Conservation (phyloP, 2,113 vertebrate species). For the Lonchura striata region DNA sequence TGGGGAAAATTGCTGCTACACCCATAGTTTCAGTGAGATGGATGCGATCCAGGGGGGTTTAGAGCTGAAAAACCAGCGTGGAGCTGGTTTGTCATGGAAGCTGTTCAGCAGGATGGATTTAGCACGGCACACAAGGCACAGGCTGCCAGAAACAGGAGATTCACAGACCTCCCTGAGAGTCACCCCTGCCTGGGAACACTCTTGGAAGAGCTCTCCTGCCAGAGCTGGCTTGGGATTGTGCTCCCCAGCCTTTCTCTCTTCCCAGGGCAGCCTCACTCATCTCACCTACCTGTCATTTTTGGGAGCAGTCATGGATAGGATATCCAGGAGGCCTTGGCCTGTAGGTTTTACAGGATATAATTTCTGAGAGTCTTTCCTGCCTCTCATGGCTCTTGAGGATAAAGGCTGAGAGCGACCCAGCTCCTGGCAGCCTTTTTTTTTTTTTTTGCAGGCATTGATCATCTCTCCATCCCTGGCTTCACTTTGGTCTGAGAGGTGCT, state of each 20-base stretch:
- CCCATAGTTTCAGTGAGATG: background rate
- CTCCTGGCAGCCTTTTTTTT: background rate
- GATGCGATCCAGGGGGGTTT: background rate
- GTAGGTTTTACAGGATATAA: accelerated
- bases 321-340: background rate
- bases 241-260: background rate
- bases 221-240: too few species aligned
- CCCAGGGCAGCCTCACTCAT: background rate
- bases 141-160: background rate
- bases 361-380: background rate
- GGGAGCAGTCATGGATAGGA: background rate
- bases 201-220: background rate
- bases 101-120: background rate
- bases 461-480: background rate
- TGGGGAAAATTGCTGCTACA: background rate
- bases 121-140: background rate
- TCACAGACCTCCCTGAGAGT: background rate
- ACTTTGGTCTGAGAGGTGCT: background rate
- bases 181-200: accelerated
- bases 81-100: background rate
- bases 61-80: background rate
- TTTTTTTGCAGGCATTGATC: accelerated
- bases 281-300: background rate
- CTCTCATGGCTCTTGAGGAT: background rate
- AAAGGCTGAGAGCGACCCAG: background rate